Conservation (phyloP, 2,888 invertebrate species). For the Bellardia pandia region DNA sequence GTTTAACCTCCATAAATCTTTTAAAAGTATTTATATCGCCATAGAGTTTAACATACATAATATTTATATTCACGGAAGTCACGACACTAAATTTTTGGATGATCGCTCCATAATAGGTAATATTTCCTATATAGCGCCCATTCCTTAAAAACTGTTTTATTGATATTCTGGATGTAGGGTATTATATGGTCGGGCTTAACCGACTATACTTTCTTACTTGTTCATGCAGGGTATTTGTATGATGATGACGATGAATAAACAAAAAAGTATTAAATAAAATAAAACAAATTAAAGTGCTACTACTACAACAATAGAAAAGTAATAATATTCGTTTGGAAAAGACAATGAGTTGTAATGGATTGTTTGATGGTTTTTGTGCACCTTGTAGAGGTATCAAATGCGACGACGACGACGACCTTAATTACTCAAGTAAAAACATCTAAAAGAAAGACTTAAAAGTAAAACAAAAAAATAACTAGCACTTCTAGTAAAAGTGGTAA, state of each 20-base stretch:
- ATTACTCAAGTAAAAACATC: constrained; percentile 65
- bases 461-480: constrained; percentile 40
- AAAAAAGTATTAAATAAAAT: constrained; percentile 27
- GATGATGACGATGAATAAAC: constrained; percentile 7
- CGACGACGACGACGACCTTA: constrained; percentile 62
- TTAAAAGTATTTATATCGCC: no score
- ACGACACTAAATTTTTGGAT: no score
- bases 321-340: constrained; percentile 23
- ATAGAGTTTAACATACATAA: no score
- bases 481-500: constrained; percentile 57
- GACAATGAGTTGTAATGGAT: constrained; percentile 54
- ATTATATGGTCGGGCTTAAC: no score
- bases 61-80: no score
- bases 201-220: no score
- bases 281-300: background rate
- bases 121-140: no score
- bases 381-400: constrained; percentile 64
- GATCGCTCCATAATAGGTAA: no score
- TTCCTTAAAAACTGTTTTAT: no score
- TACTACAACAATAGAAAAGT: background rate
- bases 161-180: no score
- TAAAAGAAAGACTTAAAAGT: constrained; percentile 30
- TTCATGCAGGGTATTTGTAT: constrained; percentile 1
- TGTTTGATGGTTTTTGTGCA: constrained; percentile 50
- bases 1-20: no score